Evolutionary conservation across 2,113 vertebrate species (phyloP), one percentile per base, ranked within the genome.

Genomic region (Ariopsis seemanni): DNA sequence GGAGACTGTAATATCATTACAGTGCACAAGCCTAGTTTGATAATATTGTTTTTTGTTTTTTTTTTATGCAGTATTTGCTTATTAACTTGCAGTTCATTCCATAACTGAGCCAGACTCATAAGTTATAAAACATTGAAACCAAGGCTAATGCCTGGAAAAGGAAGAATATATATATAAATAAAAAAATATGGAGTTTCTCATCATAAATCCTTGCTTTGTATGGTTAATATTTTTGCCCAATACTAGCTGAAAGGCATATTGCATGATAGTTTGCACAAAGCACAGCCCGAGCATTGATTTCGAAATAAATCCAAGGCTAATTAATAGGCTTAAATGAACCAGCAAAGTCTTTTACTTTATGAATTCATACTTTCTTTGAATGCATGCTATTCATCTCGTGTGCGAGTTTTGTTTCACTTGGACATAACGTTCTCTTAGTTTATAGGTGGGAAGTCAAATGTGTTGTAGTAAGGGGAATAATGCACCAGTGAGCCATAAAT

Each of bases 401-500:
- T 17, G 14, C 34, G 17, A 48, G 65, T 25, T 52, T 55, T 57
- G 1, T 55, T 30, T 55, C 7, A 20, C 2, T n/a, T 30, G 22
- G n/a, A 78, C 27, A 63, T 34, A 67, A 2, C 11, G 58, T 15
- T 34, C 22, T 22, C 8, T 10, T 20, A 14, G 25, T 30, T 86
- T 55, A 6, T 60, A 12, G 55, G 48, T 17, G 18, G 60, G 57
- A 17, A 67, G 57, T 75, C 5, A 62, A n/a, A 52, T 50, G 53
- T 80, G 50, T 58, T 34, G 30, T 30, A 11, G 67, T 34, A 69
- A 69, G 50, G 15, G 86, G 53, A 77, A 83, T 77, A 83, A 74
- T 83, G 72, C 83, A 75, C 50, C 58, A 55, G 52, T 62, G 67
- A 65, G 58, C 86, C 71, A 77, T 87, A 87, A 87, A 87, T 87